These are phyloP conservation scores for Globicephala melas DNA, from an alignment of 2,113 vertebrate genomes.

Conservation along the genomic window DNA sequence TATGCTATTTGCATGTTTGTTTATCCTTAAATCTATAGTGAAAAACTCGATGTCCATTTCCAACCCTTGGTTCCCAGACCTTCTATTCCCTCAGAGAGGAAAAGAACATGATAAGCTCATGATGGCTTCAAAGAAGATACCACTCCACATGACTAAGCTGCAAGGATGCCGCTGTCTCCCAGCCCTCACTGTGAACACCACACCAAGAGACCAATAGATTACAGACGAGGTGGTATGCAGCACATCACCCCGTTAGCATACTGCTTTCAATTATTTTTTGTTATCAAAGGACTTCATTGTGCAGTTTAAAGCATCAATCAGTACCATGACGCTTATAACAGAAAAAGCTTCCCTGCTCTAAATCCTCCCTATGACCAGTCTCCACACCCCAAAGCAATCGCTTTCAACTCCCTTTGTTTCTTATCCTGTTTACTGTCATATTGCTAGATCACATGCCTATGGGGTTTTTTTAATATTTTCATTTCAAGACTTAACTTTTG, in stretches of 20 bases:
- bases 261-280: background rate
- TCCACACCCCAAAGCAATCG: background rate
- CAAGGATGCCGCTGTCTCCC: background rate
- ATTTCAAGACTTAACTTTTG: background rate
- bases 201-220: background rate
- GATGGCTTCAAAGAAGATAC: slow-evolving; percentile 40
- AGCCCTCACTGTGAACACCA: background rate
- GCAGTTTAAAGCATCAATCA: background rate
- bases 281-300: slow-evolving; percentile 46
- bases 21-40: background rate
- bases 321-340: background rate
- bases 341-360: background rate
- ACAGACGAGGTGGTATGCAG: background rate
- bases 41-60: background rate
- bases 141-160: background rate
- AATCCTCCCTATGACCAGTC: background rate
- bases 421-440: background rate
- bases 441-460: background rate
- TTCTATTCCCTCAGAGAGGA: background rate
- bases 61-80: slow-evolving; percentile 23
- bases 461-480: background rate
- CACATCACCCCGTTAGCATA: background rate
- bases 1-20: background rate
- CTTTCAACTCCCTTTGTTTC: background rate
- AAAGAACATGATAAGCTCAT: slow-evolving; percentile 40